phyloP scores from a whole-genome alignment of 2,888 invertebrate species.

The Portevinia maculata region DNA sequence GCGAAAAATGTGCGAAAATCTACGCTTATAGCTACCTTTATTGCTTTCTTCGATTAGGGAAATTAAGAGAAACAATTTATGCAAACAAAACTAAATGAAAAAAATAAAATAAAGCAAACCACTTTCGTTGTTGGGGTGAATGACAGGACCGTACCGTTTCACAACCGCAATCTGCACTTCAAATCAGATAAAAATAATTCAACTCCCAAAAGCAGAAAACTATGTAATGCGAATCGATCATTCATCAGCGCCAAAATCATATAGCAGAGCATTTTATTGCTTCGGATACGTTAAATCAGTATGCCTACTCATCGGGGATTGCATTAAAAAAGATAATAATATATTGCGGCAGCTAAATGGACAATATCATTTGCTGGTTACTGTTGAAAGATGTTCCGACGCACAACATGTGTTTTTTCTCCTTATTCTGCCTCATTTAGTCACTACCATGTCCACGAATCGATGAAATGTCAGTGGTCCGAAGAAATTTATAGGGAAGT shows the following conservation, averaged over 20 bases:
- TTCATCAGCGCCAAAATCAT: constrained; percentile 21
- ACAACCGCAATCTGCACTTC: constrained; percentile 42
- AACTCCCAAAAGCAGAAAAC: not conserved
- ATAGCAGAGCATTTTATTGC: constrained; percentile 1
- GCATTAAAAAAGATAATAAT: too few relatives aligned
- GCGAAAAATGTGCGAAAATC: not conserved
- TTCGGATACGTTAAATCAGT: too few relatives aligned
- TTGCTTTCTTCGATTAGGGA: constrained; percentile 60
- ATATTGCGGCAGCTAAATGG: not conserved
- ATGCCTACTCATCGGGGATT: too few relatives aligned
- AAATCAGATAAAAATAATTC: constrained; percentile 18
- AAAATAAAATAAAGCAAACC: constrained; percentile 23
- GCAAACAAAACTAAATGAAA: constrained; percentile 9
- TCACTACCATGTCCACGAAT: constrained; percentile 5
- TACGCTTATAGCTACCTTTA: not conserved
- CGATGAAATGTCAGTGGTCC: constrained; percentile 21
- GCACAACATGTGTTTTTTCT: not conserved
- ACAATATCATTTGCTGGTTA: constrained; percentile 10
- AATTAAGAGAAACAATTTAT: constrained; percentile 46
- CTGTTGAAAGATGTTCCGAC: not conserved
- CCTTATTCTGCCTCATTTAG: constrained; percentile 31
- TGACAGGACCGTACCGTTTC: constrained; percentile 49
- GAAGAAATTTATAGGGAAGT: constrained; percentile 48
- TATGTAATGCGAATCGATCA: not conserved
- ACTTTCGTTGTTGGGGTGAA: constrained; percentile 47